Base-by-base conservation (phyloP, 2,113 vertebrate species). In the Tursiops truncatus region DNA sequence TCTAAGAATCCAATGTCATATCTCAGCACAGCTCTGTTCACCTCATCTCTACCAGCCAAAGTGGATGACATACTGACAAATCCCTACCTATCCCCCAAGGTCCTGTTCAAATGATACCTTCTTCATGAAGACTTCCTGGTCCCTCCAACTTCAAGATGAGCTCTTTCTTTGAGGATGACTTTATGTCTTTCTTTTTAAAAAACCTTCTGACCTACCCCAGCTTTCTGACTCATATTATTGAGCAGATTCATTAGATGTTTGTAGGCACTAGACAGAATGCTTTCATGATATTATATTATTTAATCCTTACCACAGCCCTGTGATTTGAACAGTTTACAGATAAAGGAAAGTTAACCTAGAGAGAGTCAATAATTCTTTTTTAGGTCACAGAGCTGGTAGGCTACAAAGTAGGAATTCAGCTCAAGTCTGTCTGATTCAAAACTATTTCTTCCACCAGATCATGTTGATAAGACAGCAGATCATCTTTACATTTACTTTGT, bases 101-200 rank as follows among this genome's bases (percentile, higher is more conserved):
- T 65, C 20, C 23, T 91, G 50, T 90, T 71, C 53, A 71, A 71
- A 74, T 67, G 73, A 77, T 5, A 81, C 7, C 4, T 70, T 77
- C 70, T 62, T 79, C 67, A 71, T 21, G 67, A 77, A 92, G 31
- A 18, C 14, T 86, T 77, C 20, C 62, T 2, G 20, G 53, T 56
- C 4, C 58, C 53, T 77, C 63, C 41, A 67, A 62, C 18, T 53
- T 18, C n/a, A 82, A 91, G 77, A 71, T 53, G 13, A 70, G 21
- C 36, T 82, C 25, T 96, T 80, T 90, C 63, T 71, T 94, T 47
- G 20, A 71, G 21, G 7, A 84, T 94, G 92, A 94, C 71, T 81
- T 67, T 60, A 53, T 4, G 12, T 65, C 50, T 9, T 63, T 47
- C 23, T 92, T 83, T 38, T n/a, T 58, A 71, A 53, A 53, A 77